Evolutionary conservation across 2,113 vertebrate species (phyloP).

Genomic region (Bos indicus): DNA sequence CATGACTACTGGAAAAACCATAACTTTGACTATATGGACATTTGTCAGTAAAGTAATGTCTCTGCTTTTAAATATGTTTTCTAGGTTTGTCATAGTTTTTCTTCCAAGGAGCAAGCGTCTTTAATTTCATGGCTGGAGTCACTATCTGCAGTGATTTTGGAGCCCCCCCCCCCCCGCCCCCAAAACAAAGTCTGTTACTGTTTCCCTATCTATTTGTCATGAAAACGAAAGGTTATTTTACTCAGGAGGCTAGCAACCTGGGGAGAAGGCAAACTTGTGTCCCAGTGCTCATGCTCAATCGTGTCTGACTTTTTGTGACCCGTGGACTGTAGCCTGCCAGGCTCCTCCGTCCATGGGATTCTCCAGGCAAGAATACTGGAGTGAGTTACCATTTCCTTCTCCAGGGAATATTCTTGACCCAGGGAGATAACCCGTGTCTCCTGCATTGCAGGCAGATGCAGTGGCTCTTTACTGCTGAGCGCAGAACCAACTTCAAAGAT

Average conservation of each 20-base stretch:
- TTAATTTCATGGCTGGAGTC: not conserved
- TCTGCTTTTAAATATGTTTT: not conserved
- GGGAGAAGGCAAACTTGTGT: not conserved
- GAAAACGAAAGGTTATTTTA: not conserved
- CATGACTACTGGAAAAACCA: not conserved
- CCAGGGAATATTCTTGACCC: not conserved
- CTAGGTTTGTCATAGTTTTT: not conserved
- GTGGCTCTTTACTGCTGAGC: not conserved
- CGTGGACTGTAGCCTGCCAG: not conserved
- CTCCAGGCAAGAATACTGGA: not conserved
- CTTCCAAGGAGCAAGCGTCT: not conserved
- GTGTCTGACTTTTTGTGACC: not conserved
- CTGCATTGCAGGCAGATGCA: not conserved
- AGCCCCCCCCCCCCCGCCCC: too few species aligned
- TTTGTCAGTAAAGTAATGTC: not conserved
- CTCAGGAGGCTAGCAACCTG: not conserved
- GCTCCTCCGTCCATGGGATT: not conserved
- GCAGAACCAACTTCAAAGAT: not conserved
- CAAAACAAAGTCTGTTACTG: not conserved
- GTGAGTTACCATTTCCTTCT: not conserved
- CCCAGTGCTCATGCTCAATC: not conserved
- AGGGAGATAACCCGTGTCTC: not conserved
- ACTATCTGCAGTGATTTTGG: not conserved
- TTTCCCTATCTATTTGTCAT: not conserved
- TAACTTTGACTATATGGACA: not conserved